phyloP scores from a whole-genome alignment of 2,797 vertebrate species.

The Chrysocyon brachyurus region DNA sequence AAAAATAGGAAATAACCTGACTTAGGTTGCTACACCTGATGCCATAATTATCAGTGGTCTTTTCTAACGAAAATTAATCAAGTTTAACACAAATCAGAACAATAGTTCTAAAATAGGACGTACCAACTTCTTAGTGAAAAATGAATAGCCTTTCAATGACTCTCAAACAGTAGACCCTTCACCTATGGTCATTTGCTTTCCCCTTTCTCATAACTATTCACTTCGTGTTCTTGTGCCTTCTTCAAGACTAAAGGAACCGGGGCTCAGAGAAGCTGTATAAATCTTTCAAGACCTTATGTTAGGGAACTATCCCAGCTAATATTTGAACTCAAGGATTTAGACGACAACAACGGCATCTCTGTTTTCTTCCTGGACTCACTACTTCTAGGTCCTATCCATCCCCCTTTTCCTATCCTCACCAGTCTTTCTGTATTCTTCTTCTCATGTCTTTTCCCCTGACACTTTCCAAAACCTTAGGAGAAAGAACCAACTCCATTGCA shows the following conservation, averaged over 20 bases:
- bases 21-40: conserved; percentile 20
- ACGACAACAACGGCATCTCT: neutral
- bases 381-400: neutral
- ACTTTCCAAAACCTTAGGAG: neutral
- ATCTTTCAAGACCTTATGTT: neutral
- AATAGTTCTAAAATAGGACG: neutral
- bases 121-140: neutral
- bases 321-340: neutral
- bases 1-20: conserved; percentile 2
- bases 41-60: neutral
- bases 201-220: neutral
- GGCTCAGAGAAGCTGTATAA: neutral
- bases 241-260: neutral
- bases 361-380: neutral
- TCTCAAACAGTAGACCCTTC: neutral
- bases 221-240: neutral
- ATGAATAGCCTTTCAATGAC: neutral
- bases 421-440: neutral
- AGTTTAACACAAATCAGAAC: neutral
- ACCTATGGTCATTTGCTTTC: neutral
- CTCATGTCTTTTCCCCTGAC: neutral
- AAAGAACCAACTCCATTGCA: neutral
- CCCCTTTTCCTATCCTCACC: neutral
- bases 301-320: neutral
- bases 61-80: neutral